These are phyloP conservation scores for Myzus persicae DNA, from an alignment of 1,140 invertebrate species.

Conservation along the genomic window DNA sequence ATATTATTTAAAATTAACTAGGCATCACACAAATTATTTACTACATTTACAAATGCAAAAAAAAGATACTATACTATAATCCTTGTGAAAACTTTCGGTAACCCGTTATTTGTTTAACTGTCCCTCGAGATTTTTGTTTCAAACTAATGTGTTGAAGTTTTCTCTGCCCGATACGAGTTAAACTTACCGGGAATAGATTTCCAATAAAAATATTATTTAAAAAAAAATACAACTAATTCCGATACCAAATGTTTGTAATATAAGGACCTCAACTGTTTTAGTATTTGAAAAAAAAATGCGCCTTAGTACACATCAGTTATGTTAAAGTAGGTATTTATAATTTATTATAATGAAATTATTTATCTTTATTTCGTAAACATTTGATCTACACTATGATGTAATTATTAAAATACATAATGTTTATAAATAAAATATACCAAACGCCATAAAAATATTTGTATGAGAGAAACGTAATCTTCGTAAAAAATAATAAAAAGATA, in stretches of 20 bases:
- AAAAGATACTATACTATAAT: background rate
- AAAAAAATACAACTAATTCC: background rate
- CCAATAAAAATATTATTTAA: background rate
- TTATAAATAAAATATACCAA: background rate
- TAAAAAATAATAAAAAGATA: background rate
- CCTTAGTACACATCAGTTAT: background rate
- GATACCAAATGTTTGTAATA: background rate
- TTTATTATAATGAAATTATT: background rate
- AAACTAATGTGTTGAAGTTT: too few relatives aligned
- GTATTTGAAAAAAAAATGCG: background rate
- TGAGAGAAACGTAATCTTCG: background rate
- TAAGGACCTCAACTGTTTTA: background rate
- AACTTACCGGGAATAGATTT: background rate
- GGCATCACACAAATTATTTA: background rate
- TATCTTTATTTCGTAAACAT: constrained; percentile 13
- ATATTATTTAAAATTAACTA: background rate
- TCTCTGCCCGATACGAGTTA: too few relatives aligned
- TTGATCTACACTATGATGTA: background rate
- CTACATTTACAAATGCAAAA: background rate
- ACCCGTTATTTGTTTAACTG: background rate
- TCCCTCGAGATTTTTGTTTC: background rate
- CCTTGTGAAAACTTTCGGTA: background rate
- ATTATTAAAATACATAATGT: background rate
- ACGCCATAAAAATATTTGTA: background rate
- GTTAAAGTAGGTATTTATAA: background rate